A percentile compares a stretch with the other conserved stretches of the same genome.
Conservation (phyloP, 2,113 vertebrate species). For the Tonatia bakeri region DNA sequence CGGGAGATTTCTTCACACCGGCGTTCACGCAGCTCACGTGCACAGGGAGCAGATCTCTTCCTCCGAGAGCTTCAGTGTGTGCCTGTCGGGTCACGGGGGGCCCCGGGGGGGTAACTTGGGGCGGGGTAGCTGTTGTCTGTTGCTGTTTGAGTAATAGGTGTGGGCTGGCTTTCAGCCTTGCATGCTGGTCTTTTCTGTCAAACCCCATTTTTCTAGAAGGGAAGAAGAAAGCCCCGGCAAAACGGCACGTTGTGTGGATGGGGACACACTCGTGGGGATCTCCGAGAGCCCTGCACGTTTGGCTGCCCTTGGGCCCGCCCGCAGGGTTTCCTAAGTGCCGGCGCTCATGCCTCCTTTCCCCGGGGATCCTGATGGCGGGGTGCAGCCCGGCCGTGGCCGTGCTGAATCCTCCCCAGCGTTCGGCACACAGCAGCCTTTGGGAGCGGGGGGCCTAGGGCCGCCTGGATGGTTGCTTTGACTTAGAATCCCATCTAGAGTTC, state of each 20-base stretch:
- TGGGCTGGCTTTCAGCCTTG: not conserved
- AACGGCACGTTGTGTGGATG: no score
- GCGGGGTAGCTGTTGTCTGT: no score
- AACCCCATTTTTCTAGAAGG: not conserved
- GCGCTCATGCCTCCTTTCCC: rapidly evolving
- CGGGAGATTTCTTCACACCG: no score
- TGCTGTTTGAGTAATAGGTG: not conserved
- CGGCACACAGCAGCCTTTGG: rapidly evolving
- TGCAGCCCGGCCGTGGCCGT: rapidly evolving
- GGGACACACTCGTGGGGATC: no score
- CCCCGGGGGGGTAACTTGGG: no score
- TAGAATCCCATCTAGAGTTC: rapidly evolving
- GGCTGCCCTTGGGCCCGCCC: not conserved
- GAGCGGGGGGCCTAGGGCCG: no score
- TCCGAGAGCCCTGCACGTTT: no score
- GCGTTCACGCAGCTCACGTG: rapidly evolving
- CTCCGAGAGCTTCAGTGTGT: not conserved
- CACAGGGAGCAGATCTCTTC: rapidly evolving
- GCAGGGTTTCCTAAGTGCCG: rapidly evolving
- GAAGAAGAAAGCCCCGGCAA: no score
- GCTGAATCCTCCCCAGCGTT: not conserved
- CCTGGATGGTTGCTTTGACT: not conserved
- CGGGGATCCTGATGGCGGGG: rapidly evolving
- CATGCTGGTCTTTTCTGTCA: rapidly evolving
- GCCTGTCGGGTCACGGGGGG: no score